These are phyloP conservation scores for Henricia sp. DNA, from an alignment of 53 echinoderm and acorn worm species.

Conservation along the genomic window DNA sequence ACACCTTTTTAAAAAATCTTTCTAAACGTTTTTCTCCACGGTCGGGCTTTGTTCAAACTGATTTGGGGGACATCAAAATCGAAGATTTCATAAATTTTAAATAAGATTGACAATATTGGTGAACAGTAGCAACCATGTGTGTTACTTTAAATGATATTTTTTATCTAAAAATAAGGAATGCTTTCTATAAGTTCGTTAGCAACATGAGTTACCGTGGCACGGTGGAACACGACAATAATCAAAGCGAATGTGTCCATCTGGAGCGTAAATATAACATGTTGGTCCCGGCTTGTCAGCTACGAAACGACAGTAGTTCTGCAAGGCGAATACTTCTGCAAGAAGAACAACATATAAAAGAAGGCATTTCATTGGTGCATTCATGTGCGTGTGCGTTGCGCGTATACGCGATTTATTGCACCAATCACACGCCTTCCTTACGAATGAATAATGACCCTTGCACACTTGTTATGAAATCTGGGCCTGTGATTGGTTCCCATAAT, in stretches of 20 bases:
- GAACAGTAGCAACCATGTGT: not conserved
- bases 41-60: not conserved
- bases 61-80: not conserved
- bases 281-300: constrained; percentile 23
- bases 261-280: constrained; percentile 12
- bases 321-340: not conserved
- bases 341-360: not conserved
- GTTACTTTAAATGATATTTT: not conserved
- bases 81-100: not conserved
- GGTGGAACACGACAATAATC: constrained; percentile 44
- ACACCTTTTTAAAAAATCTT: too few relatives aligned
- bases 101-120: not conserved
- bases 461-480: not conserved
- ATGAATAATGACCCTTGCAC: not conserved
- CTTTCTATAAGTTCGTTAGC: too few relatives aligned
- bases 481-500: not conserved
- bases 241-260: not conserved
- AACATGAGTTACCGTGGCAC: constrained; percentile 50
- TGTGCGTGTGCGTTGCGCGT: not conserved
- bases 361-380: too few relatives aligned
- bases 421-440: not conserved
- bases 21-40: too few relatives aligned
- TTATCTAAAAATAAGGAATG: not conserved
- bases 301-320: constrained; percentile 63
- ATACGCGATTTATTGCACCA: not conserved